These are phyloP conservation scores for Gadopsis marmoratus DNA, from an alignment of 2,797 vertebrate genomes.

Conservation along the genomic window DNA sequence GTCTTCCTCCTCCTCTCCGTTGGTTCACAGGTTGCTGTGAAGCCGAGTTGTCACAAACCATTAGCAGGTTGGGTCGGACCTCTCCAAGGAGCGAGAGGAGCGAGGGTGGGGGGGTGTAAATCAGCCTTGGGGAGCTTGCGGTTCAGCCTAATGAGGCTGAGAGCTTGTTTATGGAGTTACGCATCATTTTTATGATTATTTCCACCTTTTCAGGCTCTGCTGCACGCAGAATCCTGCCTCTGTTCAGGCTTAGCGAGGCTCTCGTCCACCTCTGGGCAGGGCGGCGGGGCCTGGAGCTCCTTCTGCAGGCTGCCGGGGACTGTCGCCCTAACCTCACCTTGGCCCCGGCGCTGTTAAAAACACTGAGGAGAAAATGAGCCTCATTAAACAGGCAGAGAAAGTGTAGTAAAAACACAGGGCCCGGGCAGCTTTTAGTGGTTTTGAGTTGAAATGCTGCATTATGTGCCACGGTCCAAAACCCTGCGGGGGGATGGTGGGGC, in stretches of 20 bases:
- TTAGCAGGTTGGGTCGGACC: conserved; percentile 30
- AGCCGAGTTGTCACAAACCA: conserved; percentile 46
- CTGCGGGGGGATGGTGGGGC: not conserved
- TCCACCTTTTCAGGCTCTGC: conserved; percentile 90
- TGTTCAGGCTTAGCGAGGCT: conserved; percentile 81
- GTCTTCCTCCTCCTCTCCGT: not conserved
- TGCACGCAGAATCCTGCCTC: conserved; percentile 75
- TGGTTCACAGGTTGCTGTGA: conserved; percentile 31
- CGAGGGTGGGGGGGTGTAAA: conserved; percentile 24
- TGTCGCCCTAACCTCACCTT: conserved; percentile 82
- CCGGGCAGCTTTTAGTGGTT: conserved; percentile 28
- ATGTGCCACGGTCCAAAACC: conserved; percentile 1
- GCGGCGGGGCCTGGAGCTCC: conserved; percentile 78
- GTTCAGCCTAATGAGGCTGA: conserved; percentile 92
- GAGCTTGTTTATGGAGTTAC: conserved; percentile 92
- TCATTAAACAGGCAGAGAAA: conserved; percentile 84
- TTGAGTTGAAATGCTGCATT: conserved; percentile 39
- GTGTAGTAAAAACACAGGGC: conserved; percentile 72
- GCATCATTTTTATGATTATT: conserved; percentile 96
- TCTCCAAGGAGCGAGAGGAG: conserved; percentile 18
- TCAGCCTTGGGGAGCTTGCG: conserved; percentile 88
- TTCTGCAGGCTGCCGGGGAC: conserved; percentile 60
- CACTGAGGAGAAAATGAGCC: conserved; percentile 75
- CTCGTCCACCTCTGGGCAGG: conserved; percentile 77
- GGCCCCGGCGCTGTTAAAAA: conserved; percentile 82